Evolutionary conservation across 2,113 vertebrate genomes (phyloP).

Genomic region (Ranitomeya variabilis): DNA sequence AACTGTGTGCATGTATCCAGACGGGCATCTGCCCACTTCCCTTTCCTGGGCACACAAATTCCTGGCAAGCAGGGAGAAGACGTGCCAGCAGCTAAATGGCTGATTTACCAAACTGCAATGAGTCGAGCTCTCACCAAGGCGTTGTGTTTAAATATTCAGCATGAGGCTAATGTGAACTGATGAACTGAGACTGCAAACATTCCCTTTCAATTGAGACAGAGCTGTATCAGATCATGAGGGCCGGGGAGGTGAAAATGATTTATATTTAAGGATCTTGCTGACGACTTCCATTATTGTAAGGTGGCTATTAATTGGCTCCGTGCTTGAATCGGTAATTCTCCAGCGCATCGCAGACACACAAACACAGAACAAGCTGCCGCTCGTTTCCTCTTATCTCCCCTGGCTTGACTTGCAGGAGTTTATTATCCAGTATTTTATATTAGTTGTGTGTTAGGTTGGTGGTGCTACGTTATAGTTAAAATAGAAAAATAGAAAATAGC

Average conservation of each 20-base stretch:
- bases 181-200: slow-evolving; percentile 82
- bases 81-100: slow-evolving; percentile 76
- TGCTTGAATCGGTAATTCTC: slow-evolving; percentile 65
- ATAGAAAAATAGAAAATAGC: neutral
- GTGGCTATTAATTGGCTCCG: slow-evolving; percentile 72
- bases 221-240: slow-evolving; percentile 72
- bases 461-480: neutral
- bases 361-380: neutral
- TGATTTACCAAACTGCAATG: slow-evolving; percentile 86
- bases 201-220: slow-evolving; percentile 76
- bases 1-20: slow-evolving; percentile 19
- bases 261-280: slow-evolving; percentile 74
- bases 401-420: neutral
- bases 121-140: slow-evolving; percentile 79
- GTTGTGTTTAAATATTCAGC: slow-evolving; percentile 87
- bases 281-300: slow-evolving; percentile 69
- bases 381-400: neutral
- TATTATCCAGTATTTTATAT: neutral
- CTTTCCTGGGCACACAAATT: slow-evolving; percentile 66
- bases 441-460: neutral
- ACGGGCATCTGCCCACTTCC: slow-evolving; percentile 57
- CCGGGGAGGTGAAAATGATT: slow-evolving; percentile 75
- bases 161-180: slow-evolving; percentile 87
- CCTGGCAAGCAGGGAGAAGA: slow-evolving; percentile 61
- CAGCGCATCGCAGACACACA: slow-evolving; percentile 7